Base-by-base conservation (phyloP, 2,797 vertebrate species). In the Fringilla coelebs region DNA sequence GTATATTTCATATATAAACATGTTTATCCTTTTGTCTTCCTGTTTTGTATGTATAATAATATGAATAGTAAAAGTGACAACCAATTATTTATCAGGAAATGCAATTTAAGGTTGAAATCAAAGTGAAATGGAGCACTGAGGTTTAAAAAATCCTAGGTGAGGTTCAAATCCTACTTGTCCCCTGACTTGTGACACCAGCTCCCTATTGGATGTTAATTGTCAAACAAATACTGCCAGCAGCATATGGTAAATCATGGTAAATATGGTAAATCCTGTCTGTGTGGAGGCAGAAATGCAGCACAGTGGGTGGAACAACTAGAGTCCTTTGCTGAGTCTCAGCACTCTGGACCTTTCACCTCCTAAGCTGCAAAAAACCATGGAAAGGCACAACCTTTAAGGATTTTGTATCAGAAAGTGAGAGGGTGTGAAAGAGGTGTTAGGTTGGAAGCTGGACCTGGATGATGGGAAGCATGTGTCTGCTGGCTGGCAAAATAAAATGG, bases 241-340 rank as follows among this genome's bases (percentile, higher is more conserved):
- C 7, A 13, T 3, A 2, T 9, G 38, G 38, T 19, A 43, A 43
- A 18, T 43, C 41, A 43, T 43, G 41, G 41, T 43, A 43, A 46
- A n/a, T 3, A 0, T 22, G 67, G 68, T 41, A 29, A 72, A 16
- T 6, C 29, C 4, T 19, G 43, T 68, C 29, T 10, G 13, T n/a
- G 51, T 34, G 18, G 13, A 8, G 65, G 48, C 48, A 80, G 72
- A 71, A 46, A 40, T 11, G 24, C 0, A 7, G 24, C 34, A 6
- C 1, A 1, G 40, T 1, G 57, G 18, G 16, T 51, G 38, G 29
- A 32, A 34, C 51, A 32, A 1, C 22, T 36, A 6, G 15, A 28
- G 40, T 14, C 5, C 0, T 76, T n/a, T 34, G 51, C 78, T 57
- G 80, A 62, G 66, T 17, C 21, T 43, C 46, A 60, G 40, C 20